Conservation (phyloP, 2,797 vertebrate species). For the Enteromius viviparus region DNA sequence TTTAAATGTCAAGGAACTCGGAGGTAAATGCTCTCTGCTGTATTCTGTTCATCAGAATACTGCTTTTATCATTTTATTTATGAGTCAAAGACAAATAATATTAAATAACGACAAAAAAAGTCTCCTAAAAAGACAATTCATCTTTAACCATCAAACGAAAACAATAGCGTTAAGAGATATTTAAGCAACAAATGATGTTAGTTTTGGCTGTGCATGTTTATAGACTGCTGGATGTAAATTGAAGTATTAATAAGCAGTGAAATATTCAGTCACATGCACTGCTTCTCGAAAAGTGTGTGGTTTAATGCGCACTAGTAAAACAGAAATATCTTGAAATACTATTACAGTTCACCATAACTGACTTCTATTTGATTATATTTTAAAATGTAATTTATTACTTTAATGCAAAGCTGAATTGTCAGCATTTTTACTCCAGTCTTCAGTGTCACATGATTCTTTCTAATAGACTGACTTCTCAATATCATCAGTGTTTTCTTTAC, state of each 20-base stretch:
- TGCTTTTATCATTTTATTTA: background rate
- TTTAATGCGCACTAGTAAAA: background rate
- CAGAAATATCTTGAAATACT: background rate
- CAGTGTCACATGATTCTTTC: background rate
- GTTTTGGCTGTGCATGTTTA: background rate
- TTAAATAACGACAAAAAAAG: background rate
- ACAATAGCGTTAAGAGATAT: background rate
- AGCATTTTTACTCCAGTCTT: background rate
- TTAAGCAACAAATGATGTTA: background rate
- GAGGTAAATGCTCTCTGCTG: conserved; percentile 77
- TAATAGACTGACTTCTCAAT: background rate
- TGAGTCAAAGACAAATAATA: background rate
- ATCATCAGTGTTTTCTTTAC: background rate
- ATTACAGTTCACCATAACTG: background rate
- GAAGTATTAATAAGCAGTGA: background rate
- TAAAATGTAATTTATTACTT: background rate
- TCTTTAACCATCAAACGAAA: background rate
- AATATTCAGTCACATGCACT: too few species aligned
- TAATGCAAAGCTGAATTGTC: background rate
- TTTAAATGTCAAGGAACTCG: conserved; percentile 89
- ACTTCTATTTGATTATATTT: background rate
- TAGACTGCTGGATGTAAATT: background rate
- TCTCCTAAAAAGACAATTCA: background rate
- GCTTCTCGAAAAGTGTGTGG: too few species aligned
- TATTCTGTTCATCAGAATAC: background rate